Base-by-base conservation (phyloP, 2,888 invertebrate species). In the Drosophila putrida region DNA sequence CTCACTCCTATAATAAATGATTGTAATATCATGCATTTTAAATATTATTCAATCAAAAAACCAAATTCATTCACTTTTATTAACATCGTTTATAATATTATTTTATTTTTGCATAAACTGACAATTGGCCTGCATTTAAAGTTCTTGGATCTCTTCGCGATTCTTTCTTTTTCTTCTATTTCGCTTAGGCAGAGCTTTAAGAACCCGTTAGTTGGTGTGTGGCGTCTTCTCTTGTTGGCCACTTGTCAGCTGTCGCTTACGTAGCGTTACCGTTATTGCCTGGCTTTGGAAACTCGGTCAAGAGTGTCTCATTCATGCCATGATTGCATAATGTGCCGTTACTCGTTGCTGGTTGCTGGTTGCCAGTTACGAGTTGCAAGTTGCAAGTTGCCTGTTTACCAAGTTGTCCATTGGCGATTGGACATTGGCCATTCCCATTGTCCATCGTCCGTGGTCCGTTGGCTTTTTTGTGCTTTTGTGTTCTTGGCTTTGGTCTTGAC, bases 301-400 rank as follows among this genome's bases (percentile, higher is more conserved):
- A 90, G 90, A 90, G 90, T 90, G 90, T 89, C 91, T 90, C 89
- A 90, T 87, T 89, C 89, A 90, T 90, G 90, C 88, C 88, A 89
- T 83, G 89, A 89, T 90, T 90, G 85, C 89, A 91, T 90, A 89
- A 91, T 88, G 80, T 90, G 83, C 91, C 90, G 90, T 90, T 90
- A 71, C 65, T 49, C 51, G 54, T 53, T 46, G 13, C 53, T 4
- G 20, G 47, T 50, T 36, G 36, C 71, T n/a, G 43, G 70, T 71
- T 28, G 41, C 64, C 20, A 47, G 71, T 44, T 60, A 58, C 65
- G 31, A 43, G 55, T 47, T 51, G 4, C 20, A 25, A 28, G 65
- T 51, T 67, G 44, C 43, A 28, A 11, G 36, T 38, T 66, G 1
- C n/a, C 15, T 39, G 9, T 31, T 41, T 4, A n/a, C 51, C 35